Evolutionary conservation across 2,888 invertebrate genomes (phyloP).

Genomic region (Dinocampus coccinellae): DNA sequence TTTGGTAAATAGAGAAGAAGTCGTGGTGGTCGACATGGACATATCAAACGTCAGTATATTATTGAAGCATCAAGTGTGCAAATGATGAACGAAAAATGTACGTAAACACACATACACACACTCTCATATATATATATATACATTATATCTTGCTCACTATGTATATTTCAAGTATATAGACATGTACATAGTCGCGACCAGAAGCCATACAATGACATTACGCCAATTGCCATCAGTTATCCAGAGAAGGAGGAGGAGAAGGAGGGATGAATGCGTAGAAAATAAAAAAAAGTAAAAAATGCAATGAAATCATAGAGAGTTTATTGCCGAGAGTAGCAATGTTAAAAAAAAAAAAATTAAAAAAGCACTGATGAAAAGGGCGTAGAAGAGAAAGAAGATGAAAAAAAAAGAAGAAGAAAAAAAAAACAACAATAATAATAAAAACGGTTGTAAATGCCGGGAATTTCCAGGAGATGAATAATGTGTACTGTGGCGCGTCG

Average conservation of each 20-base stretch:
- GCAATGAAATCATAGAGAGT: background rate
- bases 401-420: background rate
- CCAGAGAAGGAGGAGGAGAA: background rate
- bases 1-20: background rate
- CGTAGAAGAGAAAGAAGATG: background rate
- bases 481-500: background rate
- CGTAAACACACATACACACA: background rate
- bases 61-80: background rate
- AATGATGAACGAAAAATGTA: background rate
- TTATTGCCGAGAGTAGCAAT: background rate
- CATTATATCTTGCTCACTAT: background rate
- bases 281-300: background rate
- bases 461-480: slow-evolving; percentile 12
- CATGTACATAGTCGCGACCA: slow-evolving; percentile 7
- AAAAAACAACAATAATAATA: background rate
- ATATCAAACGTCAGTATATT: background rate
- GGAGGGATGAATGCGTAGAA: background rate
- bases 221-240: background rate
- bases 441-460: slow-evolving; percentile 12
- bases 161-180: background rate
- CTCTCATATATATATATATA: background rate
- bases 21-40: background rate
- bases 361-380: background rate
- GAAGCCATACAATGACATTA: slow-evolving; percentile 17
- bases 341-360: slow-evolving; percentile 1